phyloP scores from a whole-genome alignment of 30 jellyfish, hydroid and myxozoan genomes.

The Aurelia sp. region DNA sequence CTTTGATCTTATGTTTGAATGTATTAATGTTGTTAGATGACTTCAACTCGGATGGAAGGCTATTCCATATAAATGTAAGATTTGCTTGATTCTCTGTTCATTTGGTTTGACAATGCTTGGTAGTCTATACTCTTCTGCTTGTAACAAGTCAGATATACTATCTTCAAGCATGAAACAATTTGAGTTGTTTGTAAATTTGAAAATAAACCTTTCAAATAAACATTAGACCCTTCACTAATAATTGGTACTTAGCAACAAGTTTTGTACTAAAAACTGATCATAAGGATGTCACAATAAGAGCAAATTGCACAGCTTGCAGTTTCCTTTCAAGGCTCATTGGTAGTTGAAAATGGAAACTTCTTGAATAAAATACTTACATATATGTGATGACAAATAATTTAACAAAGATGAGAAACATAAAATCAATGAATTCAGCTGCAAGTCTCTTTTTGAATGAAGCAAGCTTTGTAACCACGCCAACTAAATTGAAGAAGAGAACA shows the following conservation, averaged over 20 bases:
- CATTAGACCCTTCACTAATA: no score
- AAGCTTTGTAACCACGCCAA: slow-evolving; percentile 40
- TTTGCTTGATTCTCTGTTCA: background rate
- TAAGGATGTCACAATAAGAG: background rate
- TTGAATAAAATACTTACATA: slow-evolving; percentile 46
- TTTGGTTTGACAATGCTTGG: background rate
- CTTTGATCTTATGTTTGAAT: no score
- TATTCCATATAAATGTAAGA: no score
- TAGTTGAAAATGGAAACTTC: background rate
- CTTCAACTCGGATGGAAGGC: no score
- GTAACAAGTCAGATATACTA: no score
- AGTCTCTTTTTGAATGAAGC: slow-evolving; percentile 82
- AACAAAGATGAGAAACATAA: slow-evolving; percentile 71
- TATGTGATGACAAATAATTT: slow-evolving; percentile 66
- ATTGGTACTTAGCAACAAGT: no score
- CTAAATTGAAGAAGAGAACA: background rate
- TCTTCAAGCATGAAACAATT: no score
- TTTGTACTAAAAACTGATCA: no score
- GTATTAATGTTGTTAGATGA: no score
- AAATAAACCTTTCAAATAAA: no score
- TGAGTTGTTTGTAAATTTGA: no score
- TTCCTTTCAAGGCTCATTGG: background rate
- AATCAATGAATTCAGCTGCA: slow-evolving; percentile 93
- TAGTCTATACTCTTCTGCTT: background rate
- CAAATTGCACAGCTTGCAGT: background rate